These are phyloP conservation scores for Ectobius pallidus DNA, from an alignment of 2,888 invertebrate genomes.

Conservation along the genomic window DNA sequence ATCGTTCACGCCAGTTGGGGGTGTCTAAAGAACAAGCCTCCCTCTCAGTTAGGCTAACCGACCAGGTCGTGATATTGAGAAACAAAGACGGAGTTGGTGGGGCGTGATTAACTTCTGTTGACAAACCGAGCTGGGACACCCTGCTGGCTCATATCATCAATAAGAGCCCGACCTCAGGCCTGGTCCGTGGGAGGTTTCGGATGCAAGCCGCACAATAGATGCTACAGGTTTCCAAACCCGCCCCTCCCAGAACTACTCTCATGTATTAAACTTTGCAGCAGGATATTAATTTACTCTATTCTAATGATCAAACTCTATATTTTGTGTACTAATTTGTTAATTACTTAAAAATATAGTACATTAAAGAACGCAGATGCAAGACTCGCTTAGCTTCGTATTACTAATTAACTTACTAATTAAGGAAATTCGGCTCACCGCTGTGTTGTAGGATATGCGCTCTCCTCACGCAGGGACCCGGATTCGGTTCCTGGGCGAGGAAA, in stretches of 20 bases:
- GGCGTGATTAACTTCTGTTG: slow-evolving; percentile 36
- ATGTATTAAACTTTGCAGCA: not conserved
- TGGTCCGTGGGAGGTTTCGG: slow-evolving; percentile 22
- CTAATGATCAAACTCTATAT: too few relatives aligned
- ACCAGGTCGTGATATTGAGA: slow-evolving; percentile 12
- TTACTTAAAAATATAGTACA: too few relatives aligned
- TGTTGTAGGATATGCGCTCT: too few relatives aligned
- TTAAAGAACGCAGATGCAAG: too few relatives aligned
- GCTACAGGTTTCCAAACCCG: slow-evolving; percentile 22
- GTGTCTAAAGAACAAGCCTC: slow-evolving; percentile 3
- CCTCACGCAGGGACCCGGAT: too few relatives aligned
- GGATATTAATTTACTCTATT: too few relatives aligned
- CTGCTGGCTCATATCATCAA: slow-evolving; percentile 35
- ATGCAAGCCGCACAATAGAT: slow-evolving; percentile 2
- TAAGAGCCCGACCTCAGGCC: slow-evolving; percentile 23
- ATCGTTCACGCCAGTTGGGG: slow-evolving; percentile 25
- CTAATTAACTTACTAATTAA: too few relatives aligned
- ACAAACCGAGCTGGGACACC: slow-evolving; percentile 33
- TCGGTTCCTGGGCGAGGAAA: too few relatives aligned
- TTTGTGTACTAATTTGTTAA: too few relatives aligned
- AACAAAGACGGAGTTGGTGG: slow-evolving; percentile 5
- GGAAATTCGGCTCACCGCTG: too few relatives aligned
- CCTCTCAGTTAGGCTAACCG: slow-evolving; percentile 11
- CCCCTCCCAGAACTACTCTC: slow-evolving; percentile 5
- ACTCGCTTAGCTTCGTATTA: too few relatives aligned